These are phyloP conservation scores for Rapana venosa DNA, from an alignment of 2,888 invertebrate species.

Conservation along the genomic window DNA sequence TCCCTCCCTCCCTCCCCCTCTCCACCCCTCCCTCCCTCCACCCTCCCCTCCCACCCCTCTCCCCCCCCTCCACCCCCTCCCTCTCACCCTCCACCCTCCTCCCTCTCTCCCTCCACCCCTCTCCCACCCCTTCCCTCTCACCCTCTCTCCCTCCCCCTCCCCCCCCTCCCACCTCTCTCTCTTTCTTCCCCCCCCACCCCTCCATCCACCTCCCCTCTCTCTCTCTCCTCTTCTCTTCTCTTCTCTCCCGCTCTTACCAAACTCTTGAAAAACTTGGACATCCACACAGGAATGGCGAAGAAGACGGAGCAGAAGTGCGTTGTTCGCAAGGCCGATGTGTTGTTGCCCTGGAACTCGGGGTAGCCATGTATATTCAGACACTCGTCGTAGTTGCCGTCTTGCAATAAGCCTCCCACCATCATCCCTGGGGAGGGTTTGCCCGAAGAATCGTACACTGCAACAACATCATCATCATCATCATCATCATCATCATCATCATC, in stretches of 20 bases:
- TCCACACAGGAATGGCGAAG: conserved; percentile 46
- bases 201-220: neutral
- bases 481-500: too few relatives aligned
- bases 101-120: neutral
- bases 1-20: too few relatives aligned
- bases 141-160: neutral
- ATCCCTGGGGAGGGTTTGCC: conserved; percentile 46
- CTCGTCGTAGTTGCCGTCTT: conserved; percentile 48
- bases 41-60: too few relatives aligned
- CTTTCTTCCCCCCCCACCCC: neutral
- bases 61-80: neutral
- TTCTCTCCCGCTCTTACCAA: conserved; percentile 29
- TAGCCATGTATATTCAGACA: conserved; percentile 39
- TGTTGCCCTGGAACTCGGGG: neutral
- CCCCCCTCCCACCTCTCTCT: neutral
- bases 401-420: conserved; percentile 42
- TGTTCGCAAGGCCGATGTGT: too few relatives aligned
- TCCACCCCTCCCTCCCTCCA: too few relatives aligned
- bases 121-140: neutral
- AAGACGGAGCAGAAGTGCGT: conserved; percentile 45
- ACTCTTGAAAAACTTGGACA: conserved; percentile 25
- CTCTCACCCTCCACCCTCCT: neutral
- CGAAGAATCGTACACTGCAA: conserved; percentile 49
- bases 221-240: neutral
- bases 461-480: neutral